Percentiles rank a stretch among this genome's conserved stretches.
Evolutionary conservation across 2,113 vertebrate species (phyloP).

Genomic region (Nothocercus julius): DNA sequence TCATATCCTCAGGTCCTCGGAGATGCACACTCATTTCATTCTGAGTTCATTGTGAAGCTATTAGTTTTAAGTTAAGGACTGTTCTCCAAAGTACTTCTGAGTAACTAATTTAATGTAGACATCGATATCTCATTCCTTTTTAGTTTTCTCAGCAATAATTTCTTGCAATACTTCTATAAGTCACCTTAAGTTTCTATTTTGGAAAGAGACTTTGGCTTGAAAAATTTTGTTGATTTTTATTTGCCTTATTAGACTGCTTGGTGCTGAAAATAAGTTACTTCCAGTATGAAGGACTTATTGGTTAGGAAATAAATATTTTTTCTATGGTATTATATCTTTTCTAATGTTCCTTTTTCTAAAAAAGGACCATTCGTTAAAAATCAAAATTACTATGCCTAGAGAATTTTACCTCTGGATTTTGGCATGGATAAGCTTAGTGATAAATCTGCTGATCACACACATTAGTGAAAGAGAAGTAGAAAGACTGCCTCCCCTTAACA

Average conservation of each 20-base stretch:
- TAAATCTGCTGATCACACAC: neutral
- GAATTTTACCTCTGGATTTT: neutral
- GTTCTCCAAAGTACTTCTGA: neutral
- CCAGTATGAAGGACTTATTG: neutral
- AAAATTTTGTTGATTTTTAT: neutral
- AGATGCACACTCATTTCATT: neutral
- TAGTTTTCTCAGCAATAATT: neutral
- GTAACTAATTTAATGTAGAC: neutral
- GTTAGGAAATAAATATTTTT: neutral
- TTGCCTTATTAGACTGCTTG: neutral
- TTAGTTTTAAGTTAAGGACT: rapidly evolving
- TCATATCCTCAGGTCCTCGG: neutral
- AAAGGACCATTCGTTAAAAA: neutral
- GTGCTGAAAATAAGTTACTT: neutral
- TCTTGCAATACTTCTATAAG: neutral
- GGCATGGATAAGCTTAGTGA: neutral
- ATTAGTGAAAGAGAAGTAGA: neutral
- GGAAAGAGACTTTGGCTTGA: neutral
- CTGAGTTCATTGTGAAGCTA: neutral
- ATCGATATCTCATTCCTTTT: neutral
- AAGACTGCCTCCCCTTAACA: neutral
- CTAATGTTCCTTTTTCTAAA: neutral
- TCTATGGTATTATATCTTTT: neutral
- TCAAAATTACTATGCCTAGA: neutral
- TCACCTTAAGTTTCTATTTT: neutral